Base-by-base conservation (phyloP, 1,140 invertebrate genomes). In the Andrena cerasifolii region DNA sequence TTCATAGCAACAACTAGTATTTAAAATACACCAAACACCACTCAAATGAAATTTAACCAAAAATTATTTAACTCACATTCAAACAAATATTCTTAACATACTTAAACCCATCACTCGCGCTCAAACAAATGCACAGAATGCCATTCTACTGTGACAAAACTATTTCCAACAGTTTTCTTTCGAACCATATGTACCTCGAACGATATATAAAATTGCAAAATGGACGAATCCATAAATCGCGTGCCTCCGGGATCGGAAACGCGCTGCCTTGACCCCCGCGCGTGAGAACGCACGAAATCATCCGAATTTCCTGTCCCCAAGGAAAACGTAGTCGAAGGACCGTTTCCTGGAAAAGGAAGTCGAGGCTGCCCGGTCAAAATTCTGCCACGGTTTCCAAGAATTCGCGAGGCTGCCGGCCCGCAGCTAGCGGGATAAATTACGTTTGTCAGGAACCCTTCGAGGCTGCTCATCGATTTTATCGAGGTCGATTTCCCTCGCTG, bases 281-380 rank as follows among this genome's bases (percentile, higher is more conserved):
- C 70, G 70, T 72, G 70, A 59, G 43, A n/a, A 47, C 40, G 1
- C 40, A 40, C 40, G 54, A 62, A 21, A 21, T 40, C 24, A 61
- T 26, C 14, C 21, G 28, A 49, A 47, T 36, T 49, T 72, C 43
- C 4, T 14, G 24, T 3, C 2, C 10, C 0, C 36, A n/a, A 58
- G 45, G 58, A 71, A 58, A 40, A 24, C 40, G 2, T 54, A 7
- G 33, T 16, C 36, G 53, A 3, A 28, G 43, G 24, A n/a, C n/a
- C 8, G 26, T 36, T 31, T 63, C 24, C 58, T 51, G 21, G 14
- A 24, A 24, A 51, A 43, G 28, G 45, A 61, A 49, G 45, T 40
- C 70, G 47, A 63, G 58, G 58, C 47, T 63, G 54, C 26, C 5
- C 53, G 68, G 67, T 70, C 53, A 70, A 70, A 58, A 58, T 45